Evolutionary conservation across 1,140 invertebrate genomes (phyloP).

Genomic region (Tetramorium parvispinum): DNA sequence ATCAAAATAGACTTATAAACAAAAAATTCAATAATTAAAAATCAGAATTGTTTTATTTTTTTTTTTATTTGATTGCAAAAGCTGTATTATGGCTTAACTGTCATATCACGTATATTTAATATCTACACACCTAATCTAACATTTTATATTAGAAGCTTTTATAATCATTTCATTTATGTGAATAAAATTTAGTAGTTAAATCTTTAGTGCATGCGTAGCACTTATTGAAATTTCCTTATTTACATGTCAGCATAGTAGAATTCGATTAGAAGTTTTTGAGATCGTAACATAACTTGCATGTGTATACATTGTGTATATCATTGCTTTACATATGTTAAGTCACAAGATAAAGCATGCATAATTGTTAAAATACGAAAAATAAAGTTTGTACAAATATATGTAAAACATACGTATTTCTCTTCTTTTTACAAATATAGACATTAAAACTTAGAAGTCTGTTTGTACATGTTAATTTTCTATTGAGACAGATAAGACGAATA

Average conservation of each 20-base stretch:
- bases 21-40: not conserved
- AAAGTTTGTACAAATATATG: conserved; percentile 9
- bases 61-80: conserved; percentile 12
- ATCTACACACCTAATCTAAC: conserved; percentile 6
- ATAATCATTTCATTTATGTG: conserved; percentile 20
- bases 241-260: conserved; percentile 4
- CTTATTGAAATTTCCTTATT: not conserved
- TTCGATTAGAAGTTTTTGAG: conserved; percentile 2
- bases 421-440: conserved; percentile 62
- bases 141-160: conserved; percentile 9
- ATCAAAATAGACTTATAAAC: not conserved
- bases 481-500: not conserved
- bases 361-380: conserved; percentile 26
- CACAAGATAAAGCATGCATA: conserved; percentile 4
- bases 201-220: not conserved
- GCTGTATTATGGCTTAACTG: conserved; percentile 6
- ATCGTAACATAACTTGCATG: not conserved
- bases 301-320: conserved; percentile 15
- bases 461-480: conserved; percentile 24
- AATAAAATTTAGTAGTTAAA: not conserved
- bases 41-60: not conserved
- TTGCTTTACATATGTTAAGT: conserved; percentile 15
- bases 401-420: not conserved
- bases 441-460: conserved; percentile 57
- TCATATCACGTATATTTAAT: conserved; percentile 23